phyloP scores from a whole-genome alignment of 92 coral and sea anemone species.

The Epizoanthus fatuus region DNA sequence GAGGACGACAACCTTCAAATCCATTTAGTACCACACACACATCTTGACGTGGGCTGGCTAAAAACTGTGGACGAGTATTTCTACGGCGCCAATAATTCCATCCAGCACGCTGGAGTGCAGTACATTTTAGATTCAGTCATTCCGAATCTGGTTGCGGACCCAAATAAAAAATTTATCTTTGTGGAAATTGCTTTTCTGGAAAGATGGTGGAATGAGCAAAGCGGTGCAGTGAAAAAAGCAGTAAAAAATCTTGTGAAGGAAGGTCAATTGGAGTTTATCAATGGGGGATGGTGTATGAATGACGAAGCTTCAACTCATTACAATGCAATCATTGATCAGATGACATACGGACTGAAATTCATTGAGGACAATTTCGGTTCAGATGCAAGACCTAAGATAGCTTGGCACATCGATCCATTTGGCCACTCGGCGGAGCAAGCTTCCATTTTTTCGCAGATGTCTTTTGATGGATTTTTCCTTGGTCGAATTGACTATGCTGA shows the following conservation, averaged over 20 bases:
- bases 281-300: constrained; percentile 89
- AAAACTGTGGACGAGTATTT: constrained; percentile 66
- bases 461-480: constrained; percentile 85
- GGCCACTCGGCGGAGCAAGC: constrained; percentile 56
- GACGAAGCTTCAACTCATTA: constrained; percentile 85
- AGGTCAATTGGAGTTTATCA: constrained; percentile 73
- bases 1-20: constrained; percentile 61
- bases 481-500: constrained; percentile 79
- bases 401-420: constrained; percentile 90
- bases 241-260: constrained; percentile 70
- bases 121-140: constrained; percentile 77
- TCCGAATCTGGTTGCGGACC: constrained; percentile 60
- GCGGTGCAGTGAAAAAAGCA: constrained; percentile 47
- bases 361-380: constrained; percentile 76
- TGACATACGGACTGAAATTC: constrained; percentile 79
- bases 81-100: constrained; percentile 67
- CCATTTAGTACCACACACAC: constrained; percentile 78
- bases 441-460: constrained; percentile 65
- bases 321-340: constrained; percentile 85
- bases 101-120: constrained; percentile 75
- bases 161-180: constrained; percentile 65
- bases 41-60: constrained; percentile 73
- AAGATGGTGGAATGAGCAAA: constrained; percentile 83
- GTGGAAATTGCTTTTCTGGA: constrained; percentile 82
- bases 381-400: constrained; percentile 76